Conservation (phyloP, 2,113 vertebrate species). For the Microtus oregoni region DNA sequence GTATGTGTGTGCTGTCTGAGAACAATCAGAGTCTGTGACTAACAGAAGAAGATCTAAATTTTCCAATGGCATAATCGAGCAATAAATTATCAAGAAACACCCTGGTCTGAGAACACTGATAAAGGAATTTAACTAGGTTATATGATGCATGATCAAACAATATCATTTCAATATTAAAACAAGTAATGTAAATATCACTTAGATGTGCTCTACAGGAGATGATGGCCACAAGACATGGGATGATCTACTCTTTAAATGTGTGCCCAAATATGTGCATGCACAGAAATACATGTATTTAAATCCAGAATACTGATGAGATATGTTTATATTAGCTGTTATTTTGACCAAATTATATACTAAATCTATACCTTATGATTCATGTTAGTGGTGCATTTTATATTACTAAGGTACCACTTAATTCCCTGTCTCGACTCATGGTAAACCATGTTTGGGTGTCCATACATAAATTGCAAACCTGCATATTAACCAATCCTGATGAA, state of each 20-base stretch:
- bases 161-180: neutral
- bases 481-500: neutral
- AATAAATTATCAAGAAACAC: neutral
- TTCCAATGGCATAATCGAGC: neutral
- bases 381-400: neutral
- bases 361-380: no score
- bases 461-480: neutral
- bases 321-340: neutral
- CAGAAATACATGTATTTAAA: neutral
- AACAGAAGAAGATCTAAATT: neutral
- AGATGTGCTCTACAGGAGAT: neutral
- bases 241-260: neutral
- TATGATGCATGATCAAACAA: neutral
- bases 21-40: neutral
- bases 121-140: neutral
- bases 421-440: neutral
- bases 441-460: neutral
- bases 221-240: no score
- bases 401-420: neutral
- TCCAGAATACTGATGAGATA: neutral
- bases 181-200: neutral
- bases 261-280: neutral
- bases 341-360: neutral
- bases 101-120: neutral
- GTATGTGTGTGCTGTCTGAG: neutral